Conservation (phyloP, 2,888 invertebrate genomes). For the Pemphredon lugubris region DNA sequence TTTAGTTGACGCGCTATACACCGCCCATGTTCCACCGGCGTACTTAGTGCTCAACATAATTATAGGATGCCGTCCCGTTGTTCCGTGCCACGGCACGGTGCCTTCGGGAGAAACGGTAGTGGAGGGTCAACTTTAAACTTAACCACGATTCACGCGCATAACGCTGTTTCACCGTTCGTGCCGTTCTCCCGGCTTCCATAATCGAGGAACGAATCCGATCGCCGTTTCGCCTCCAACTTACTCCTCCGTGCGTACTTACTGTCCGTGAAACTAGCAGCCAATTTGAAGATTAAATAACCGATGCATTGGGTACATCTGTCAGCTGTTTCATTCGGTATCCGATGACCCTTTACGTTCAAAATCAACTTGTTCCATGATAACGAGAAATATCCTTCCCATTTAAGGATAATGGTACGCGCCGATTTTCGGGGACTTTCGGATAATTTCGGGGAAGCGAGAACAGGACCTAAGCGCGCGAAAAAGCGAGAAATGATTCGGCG, state of each 20-base stretch:
- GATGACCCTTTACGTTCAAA: no score
- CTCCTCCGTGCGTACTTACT: no score
- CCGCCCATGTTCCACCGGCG: conserved; percentile 67
- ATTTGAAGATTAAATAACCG: no score
- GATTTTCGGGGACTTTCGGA: no score
- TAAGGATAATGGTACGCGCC: no score
- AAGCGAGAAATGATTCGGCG: conserved; percentile 54
- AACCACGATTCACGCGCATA: conserved; percentile 31
- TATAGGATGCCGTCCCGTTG: conserved; percentile 65
- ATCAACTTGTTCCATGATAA: no score
- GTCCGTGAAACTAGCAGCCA: no score
- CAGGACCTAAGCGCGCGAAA: conserved; percentile 49
- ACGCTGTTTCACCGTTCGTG: conserved; percentile 22
- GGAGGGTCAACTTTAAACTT: conserved; percentile 60
- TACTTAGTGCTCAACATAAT: conserved; percentile 79
- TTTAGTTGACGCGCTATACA: conserved; percentile 60
- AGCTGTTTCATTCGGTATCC: no score
- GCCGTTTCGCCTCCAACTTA: no score
- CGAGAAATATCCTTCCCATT: conserved; percentile 6
- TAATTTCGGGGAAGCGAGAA: conserved; percentile 46
- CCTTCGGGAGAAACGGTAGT: conserved; percentile 54
- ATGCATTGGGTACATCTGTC: no score
- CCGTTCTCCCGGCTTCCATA: conserved; percentile 11
- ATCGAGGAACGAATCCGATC: no score
- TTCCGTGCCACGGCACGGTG: conserved; percentile 56